Evolutionary conservation across 2,113 vertebrate species (phyloP), one percentile per base, ranked within the genome.

Genomic region (Bubo blakistoni): DNA sequence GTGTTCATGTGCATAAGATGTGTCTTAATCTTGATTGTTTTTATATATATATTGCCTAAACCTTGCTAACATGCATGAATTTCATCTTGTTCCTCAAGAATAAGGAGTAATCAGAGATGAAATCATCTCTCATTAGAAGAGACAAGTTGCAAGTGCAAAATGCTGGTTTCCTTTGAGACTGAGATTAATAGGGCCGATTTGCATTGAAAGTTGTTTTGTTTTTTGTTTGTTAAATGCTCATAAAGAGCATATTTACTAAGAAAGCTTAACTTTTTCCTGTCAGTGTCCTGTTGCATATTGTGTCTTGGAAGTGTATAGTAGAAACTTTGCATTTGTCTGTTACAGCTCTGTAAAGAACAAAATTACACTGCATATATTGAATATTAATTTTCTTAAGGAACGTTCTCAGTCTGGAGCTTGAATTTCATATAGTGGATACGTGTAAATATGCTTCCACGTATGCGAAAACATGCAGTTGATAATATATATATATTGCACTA

Each of bases 141-240:
- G 90, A 73, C 25, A 86, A 91, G 5, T 59, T 96, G 32, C 80
- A 91, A 88, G 40, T 69, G 58, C 70, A 94, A 83, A 94, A 90
- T 90, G 58, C 47, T 92, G 51, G 62, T 92, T 96, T 94, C 63
- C 91, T 96, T 88, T 94, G 77, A 96, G 86, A 90, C 77, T 90
- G 76, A 95, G 49, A 92, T 79, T 77, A 71, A 52, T 57, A 84
- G 89, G 70, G 88, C 22, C 26, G 73, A 62, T 91, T 96, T 94
- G 13, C 59, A 15, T 95, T 92, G n/a, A 44, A 79, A 78, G 10
- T 58, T 88, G 36, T 15, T 87, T 86, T 44, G 4, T 11, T 59
- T 71, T 38, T 15, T 30, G 19, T 74, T 38, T 46, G n/a, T 90
- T 20, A 34, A 67, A 55, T 76, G 83, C 63, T 92, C 36, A 38